Evolutionary conservation across 2,113 vertebrate genomes (phyloP), one percentile per base, ranked within the genome.

Genomic region (Grantiella picta): DNA sequence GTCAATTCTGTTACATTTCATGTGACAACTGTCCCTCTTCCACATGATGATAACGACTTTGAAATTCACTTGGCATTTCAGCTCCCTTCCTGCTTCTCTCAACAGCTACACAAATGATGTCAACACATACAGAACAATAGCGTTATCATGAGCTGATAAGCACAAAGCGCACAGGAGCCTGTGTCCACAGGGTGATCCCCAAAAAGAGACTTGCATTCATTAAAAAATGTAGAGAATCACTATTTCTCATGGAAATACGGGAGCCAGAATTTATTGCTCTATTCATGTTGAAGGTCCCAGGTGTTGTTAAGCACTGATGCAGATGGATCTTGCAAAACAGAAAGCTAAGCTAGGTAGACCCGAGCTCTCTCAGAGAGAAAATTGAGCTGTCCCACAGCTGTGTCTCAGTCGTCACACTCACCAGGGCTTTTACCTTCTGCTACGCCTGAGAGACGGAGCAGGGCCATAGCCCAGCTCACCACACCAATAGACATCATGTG

Each of bases 71-170:
- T 69, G 69, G 76, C 76, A 71, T 89, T 91, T 92, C 88, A 68
- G 69, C 72, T 94, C 94, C 96, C 92, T 96, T 96, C 95, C 96
- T 96, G 89, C 61, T 65, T 93, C 94, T 90, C 94, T 96, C 95
- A 96, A 92, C 94, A 94, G 80, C 86, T 92, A 95, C 92, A 93
- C 86, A 93, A 79, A 66, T 29, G 47, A 84, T 95, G 95, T 96
- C 95, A 97, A 91, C 92, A 82, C 82, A 1, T 38, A 60, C 42
- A 72, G 57, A 92, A 94, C 92, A 96, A 94, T 27, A 81, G 80
- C 0, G 2, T 68, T 68, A 64, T 42, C 82, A 10, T 8, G 56
- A 78, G 57, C 85, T 90, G 93, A 90, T 90, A 96, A 90, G 88
- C 60, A 71, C 42, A 59, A 66, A 95, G 68, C 21, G 54, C 54